These are phyloP conservation scores for Tringa solitaria DNA, from an alignment of 2,113 vertebrate species.

Conservation along the genomic window DNA sequence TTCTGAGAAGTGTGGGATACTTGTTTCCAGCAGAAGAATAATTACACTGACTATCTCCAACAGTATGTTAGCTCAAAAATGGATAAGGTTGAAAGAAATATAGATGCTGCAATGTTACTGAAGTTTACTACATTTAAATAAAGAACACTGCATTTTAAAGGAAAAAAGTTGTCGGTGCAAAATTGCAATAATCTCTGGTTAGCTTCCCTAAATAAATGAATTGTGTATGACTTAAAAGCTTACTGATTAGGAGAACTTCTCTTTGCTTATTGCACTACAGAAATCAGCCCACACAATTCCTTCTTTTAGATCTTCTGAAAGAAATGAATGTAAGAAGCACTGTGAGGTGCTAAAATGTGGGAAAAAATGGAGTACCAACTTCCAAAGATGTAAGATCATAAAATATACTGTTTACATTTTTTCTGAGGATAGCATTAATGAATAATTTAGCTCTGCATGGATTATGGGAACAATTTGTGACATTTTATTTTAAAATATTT, in stretches of 20 bases:
- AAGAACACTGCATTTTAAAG: neutral
- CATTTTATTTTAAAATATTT: constrained; percentile 30
- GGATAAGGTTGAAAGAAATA: neutral
- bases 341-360: neutral
- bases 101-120: neutral
- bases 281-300: neutral
- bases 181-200: neutral
- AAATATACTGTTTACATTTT: neutral
- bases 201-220: neutral
- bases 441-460: constrained; percentile 25
- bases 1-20: constrained; percentile 45
- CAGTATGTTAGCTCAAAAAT: neutral
- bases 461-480: neutral
- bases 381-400: neutral
- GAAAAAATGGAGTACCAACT: neutral
- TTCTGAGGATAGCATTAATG: neutral
- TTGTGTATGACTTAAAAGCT: neutral
- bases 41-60: constrained; percentile 22
- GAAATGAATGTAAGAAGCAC: neutral
- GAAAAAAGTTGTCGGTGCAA: neutral
- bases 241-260: neutral
- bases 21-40: constrained; percentile 55
- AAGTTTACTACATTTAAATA: neutral
- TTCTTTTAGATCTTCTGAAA: neutral
- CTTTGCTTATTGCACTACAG: neutral